Evolutionary conservation across 2,888 invertebrate genomes (phyloP), one percentile per base, ranked within the genome.

Genomic region (Athalia circularis): DNA sequence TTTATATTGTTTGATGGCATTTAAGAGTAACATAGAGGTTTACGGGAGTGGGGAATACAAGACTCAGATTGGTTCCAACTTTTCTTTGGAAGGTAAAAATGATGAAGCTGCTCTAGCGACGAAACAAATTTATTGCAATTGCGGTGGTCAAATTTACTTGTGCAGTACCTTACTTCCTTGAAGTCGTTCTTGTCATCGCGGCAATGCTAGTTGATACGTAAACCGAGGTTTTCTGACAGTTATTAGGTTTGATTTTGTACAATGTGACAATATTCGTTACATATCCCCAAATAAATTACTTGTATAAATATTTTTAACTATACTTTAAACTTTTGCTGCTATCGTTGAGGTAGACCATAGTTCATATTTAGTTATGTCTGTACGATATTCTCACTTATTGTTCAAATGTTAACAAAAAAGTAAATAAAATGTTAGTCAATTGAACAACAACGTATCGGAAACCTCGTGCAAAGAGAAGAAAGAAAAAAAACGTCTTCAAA

Each of bases 401-500:
- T 77, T 77, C n/a, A 64, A 68, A 48, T 65, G 67, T 67, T 77
- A 61, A 47, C 47, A 67, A 68, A 77, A 65, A 68, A 11, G 13
- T 45, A 50, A 77, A 77, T 77, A 77, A 77, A 77, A 65, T 68
- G 67, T 77, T 77, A 77, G 77, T 77, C 43, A 77, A 59, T 77
- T 77, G 48, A 77, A 70, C n/a, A 54, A 3, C n/a, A n/a, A 54
- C 4, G 54, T 11, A 54, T 54, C 54, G 54, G 3, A 54, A 11
- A 54, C n/a, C n/a, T 54, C 54, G 29, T 29, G 29, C 1, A 29
- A 29, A 29, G 29, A 29, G 2, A n/a, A 54, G 11, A 54, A 54
- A 11, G 11, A 54, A 54, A 9, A 4, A 54, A 54, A 4, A 9
- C 54, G 9, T 54, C 54, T 54, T 11, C n/a, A 54, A 54, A 9